Percentiles rank a stretch among this genome's conserved stretches.
Conservation (phyloP, 2,797 vertebrate genomes). For the Propithecus perrieri region DNA sequence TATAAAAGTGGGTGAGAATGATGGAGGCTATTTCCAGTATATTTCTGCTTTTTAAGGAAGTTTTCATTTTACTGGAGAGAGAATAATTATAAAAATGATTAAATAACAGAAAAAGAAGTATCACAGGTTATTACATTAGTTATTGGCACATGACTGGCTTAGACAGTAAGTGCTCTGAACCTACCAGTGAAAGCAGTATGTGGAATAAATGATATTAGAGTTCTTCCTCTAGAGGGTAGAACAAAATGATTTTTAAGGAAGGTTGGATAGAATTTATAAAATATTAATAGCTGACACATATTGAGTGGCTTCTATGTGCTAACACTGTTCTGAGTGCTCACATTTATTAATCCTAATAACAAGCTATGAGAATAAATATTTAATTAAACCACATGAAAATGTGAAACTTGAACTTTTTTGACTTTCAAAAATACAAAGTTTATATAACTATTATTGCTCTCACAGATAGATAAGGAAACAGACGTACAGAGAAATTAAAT, state of each 20-base stretch:
- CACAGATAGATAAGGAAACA: not conserved
- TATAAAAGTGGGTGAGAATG: not conserved
- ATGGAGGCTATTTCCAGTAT: not conserved
- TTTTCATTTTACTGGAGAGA: not conserved
- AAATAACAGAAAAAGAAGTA: not conserved
- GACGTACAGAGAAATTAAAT: not conserved
- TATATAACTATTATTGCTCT: not conserved
- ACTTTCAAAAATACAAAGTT: conserved; percentile 4
- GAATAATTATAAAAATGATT: not conserved
- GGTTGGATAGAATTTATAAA: not conserved
- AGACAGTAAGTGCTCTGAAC: not conserved
- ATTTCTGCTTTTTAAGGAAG: not conserved
- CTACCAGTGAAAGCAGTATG: not conserved
- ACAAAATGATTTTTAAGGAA: too few relatives aligned
- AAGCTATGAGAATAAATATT: not conserved
- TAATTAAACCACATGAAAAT: not conserved
- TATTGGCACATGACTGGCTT: not conserved
- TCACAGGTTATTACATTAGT: not conserved
- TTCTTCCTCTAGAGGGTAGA: not conserved
- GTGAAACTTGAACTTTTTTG: not conserved
- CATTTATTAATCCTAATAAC: not conserved
- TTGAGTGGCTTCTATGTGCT: not conserved
- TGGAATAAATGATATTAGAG: not conserved
- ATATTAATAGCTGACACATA: not conserved
- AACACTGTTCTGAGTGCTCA: not conserved